These are phyloP conservation scores for Harpalus rufipes DNA, from an alignment of 2,888 invertebrate genomes.

Conservation along the genomic window DNA sequence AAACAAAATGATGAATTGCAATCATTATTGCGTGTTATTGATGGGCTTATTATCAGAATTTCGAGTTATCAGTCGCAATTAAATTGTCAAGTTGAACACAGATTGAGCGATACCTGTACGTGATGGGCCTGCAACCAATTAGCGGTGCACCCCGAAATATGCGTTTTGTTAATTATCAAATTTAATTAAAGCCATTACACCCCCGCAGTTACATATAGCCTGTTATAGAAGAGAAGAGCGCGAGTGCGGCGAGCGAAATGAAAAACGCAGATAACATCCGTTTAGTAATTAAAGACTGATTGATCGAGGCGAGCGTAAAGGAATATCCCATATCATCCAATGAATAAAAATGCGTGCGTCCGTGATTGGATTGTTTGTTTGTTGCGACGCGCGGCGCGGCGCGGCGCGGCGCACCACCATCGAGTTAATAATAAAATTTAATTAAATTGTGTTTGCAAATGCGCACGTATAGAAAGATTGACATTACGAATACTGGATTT, in stretches of 20 bases:
- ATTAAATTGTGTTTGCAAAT: conserved; percentile 64
- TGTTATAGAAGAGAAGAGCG: no score
- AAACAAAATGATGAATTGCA: conserved; percentile 56
- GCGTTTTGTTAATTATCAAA: conserved; percentile 57
- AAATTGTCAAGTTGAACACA: conserved; percentile 67
- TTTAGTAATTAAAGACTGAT: conserved; percentile 49
- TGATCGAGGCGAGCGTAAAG: conserved; percentile 30
- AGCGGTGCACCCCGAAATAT: conserved; percentile 53
- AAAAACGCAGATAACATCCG: conserved; percentile 35
- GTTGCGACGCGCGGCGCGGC: conserved; percentile 29
- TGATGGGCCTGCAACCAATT: conserved; percentile 26
- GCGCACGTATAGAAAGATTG: conserved; percentile 60
- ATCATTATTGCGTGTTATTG: conserved; percentile 60
- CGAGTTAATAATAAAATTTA: conserved; percentile 64
- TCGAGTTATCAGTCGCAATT: conserved; percentile 65
- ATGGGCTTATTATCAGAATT: conserved; percentile 66
- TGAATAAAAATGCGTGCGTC: conserved; percentile 51
- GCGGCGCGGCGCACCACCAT: conserved; percentile 28
- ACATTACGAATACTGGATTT: conserved; percentile 59
- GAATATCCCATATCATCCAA: conserved; percentile 21
- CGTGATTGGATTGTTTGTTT: conserved; percentile 59
- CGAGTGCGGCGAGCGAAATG: neutral
- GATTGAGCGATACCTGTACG: conserved; percentile 59
- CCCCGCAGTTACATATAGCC: neutral
- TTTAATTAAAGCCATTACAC: conserved; percentile 54